Base-by-base conservation (phyloP, 30 jellyfish, hydroid and myxozoan genomes). In the Chrysaora quinquecirrha region DNA sequence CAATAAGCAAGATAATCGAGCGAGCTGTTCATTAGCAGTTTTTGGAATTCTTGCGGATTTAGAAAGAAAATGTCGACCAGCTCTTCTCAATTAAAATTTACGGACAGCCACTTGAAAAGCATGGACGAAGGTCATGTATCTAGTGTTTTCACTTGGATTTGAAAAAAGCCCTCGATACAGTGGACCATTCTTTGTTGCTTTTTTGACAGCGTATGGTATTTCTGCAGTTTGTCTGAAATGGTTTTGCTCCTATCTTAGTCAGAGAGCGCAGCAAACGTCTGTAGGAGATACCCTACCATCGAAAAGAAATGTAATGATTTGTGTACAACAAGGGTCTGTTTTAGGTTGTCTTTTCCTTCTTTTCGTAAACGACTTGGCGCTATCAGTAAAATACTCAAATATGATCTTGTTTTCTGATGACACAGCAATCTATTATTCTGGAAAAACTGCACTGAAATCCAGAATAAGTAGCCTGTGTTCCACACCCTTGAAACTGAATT, bases 121-220 rank as follows among this genome's bases (percentile, higher is more conserved):
- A 61, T 78, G 85, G 91, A 81, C 68, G 75, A 81, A 68, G 91
- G 91, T 79, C 90, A 79, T 79, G 90, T 79, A 62, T 79, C 90
- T 31, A 30, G 73, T 79, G 90, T 64, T 64, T 43, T 35, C 56
- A 75, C 89, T 33, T 78, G 63, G 89, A 78, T 34, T 78, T 78
- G 89, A 78, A 78, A 65, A 78, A 78, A 46, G 71, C 89, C 89
- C 63, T 78, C 73, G 89, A 78, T 35, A 78, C 89, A 34, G 72
- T 78, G 73, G 81, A 78, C 28, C 81, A 78, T 78, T 78, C 89
- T 35, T 64, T 76, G 79, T 76, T 76, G 88, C 80, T 76, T 76
- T 52, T 10, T 66, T 80, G 75, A 80, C 90, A 66, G 84, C 64
- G 83, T 80, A 80, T 80, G 90, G 90, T 27, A 68, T 80, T 80